Conservation (phyloP, 2,888 invertebrate genomes). For the Abrostola triplasia region DNA sequence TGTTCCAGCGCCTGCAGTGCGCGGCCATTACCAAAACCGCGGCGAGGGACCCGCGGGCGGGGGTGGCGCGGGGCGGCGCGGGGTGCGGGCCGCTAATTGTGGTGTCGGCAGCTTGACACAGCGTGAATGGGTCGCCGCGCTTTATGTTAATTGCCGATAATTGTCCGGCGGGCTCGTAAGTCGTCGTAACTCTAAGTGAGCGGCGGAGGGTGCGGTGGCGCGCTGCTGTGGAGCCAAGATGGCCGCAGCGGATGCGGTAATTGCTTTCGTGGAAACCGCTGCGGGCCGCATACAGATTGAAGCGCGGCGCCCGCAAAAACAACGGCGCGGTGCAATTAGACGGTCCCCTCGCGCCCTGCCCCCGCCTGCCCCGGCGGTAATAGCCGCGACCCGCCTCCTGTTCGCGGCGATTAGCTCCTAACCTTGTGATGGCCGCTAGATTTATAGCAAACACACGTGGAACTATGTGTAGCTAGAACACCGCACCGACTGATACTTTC, state of each 20-base stretch:
- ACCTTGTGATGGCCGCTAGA: constrained; percentile 39
- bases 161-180: constrained; percentile 70
- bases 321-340: constrained; percentile 70
- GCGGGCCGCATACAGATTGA: constrained; percentile 78
- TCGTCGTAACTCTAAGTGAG: constrained; percentile 34
- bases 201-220: constrained; percentile 34
- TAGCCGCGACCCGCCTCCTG: constrained; percentile 46
- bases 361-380: constrained; percentile 31
- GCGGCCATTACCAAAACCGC: constrained; percentile 31
- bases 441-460: constrained; percentile 46
- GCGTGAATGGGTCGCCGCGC: constrained; percentile 42
- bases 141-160: constrained; percentile 78
- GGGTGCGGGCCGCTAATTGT: constrained; percentile 31
- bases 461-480: constrained; percentile 27
- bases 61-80: neutral
- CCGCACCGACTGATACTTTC: neutral
- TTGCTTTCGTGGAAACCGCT: constrained; percentile 82
- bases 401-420: constrained; percentile 46
- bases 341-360: constrained; percentile 33
- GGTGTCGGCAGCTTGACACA: constrained; percentile 25
- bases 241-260: constrained; percentile 85
- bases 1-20: constrained; percentile 3
- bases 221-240: constrained; percentile 69
- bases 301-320: constrained; percentile 73
- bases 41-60: neutral